Base-by-base conservation (phyloP, 2,797 vertebrate species). In the Acipenser oxyrinchus region DNA sequence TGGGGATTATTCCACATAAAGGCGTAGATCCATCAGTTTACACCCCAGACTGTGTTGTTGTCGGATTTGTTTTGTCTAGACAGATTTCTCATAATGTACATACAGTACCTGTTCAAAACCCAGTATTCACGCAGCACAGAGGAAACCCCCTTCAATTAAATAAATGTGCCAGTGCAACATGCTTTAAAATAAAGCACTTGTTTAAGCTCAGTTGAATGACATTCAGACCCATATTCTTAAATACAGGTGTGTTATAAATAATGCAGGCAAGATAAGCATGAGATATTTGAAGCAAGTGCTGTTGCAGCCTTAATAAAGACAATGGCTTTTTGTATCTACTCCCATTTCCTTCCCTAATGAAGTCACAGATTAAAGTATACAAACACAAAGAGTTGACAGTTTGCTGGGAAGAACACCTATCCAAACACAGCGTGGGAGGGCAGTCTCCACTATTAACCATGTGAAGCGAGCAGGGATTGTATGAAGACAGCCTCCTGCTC, bases 321-420 rank as follows among this genome's bases (percentile, higher is more conserved):
- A 94, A 93, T 90, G 79, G 84, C 77, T 84, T 88, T 90, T 91
- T 85, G 87, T 91, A 83, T 81, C 86, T 87, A 89, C 83, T 88
- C 86, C 82, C 79, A 84, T 88, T 90, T 87, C 90, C 89, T 92
- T 92, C 87, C 89, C 87, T 85, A 90, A 90, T 89, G 89, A 91
- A 91, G 91, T 88, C 76, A 83, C 85, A 84, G 89, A 89, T 87
- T 88, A 88, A 92, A 91, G 86, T 84, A 77, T 3, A 89, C 85
- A 71, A 66, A 85, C 84, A 92, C 89, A 94, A 91, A 92, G 88
- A 84, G 78, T 82, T 88, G 88, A 88, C 87, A 94, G 86, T 93
- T 83, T 87, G 84, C 79, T 77, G 82, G 74, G 79, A 83, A 83
- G 82, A 88, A 84, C 85, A 87, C 84, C 66, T 91, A 92, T 88